Conservation (phyloP, 1,140 invertebrate genomes). For the Trichonephila clavipes region DNA sequence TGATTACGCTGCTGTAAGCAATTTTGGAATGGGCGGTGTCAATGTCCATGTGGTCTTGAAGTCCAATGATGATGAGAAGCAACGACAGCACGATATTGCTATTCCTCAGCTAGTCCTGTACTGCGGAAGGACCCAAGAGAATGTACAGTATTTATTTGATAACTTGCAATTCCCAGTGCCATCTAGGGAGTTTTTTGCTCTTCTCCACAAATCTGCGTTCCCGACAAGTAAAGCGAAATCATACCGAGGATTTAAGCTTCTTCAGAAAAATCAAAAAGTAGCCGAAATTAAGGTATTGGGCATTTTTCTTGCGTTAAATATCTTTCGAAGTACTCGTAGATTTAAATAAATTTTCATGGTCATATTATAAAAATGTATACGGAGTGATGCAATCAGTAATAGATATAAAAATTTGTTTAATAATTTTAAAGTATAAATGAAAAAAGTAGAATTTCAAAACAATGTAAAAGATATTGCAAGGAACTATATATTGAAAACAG, state of each 20-base stretch:
- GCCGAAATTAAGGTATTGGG: slow-evolving; percentile 57
- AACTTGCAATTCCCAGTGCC: slow-evolving; percentile 83
- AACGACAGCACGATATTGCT: slow-evolving; percentile 79
- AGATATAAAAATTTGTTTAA: too few species aligned
- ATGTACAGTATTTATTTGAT: slow-evolving; percentile 86
- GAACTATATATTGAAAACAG: too few species aligned
- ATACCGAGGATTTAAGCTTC: slow-evolving; percentile 89
- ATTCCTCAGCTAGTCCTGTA: slow-evolving; percentile 88
- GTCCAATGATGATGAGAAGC: slow-evolving; percentile 84
- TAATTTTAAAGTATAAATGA: too few species aligned
- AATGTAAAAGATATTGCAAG: too few species aligned
- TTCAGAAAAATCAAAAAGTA: slow-evolving; percentile 81
- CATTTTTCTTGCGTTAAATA: neutral
- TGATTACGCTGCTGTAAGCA: slow-evolving; percentile 91
- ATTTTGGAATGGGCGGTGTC: slow-evolving; percentile 98
- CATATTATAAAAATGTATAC: too few species aligned
- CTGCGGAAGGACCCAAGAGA: slow-evolving; percentile 92
- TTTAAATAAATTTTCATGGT: too few species aligned
- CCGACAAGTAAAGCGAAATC: slow-evolving; percentile 86
- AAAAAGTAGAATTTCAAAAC: too few species aligned
- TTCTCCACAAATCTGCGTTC: slow-evolving; percentile 88
- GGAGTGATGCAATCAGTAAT: too few species aligned
- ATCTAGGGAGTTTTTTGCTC: slow-evolving; percentile 88
- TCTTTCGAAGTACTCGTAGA: too few species aligned
- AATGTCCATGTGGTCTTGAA: slow-evolving; percentile 95